Evolutionary conservation across 1,140 invertebrate genomes (phyloP), one percentile per base, ranked within the genome.

Genomic region (Cardiocondyla obscurior): DNA sequence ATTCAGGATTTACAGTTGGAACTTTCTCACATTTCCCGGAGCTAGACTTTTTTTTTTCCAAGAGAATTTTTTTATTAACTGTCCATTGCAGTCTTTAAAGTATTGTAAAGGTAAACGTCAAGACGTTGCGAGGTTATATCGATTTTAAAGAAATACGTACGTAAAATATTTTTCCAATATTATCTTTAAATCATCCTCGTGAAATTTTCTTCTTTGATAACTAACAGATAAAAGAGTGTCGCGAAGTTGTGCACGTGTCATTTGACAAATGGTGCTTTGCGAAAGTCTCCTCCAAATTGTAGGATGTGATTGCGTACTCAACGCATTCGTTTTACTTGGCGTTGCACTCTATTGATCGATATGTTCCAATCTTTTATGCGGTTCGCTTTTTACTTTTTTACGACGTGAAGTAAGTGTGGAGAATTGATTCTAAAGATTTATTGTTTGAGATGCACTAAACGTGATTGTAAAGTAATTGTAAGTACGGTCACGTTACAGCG

Each of bases 351-450:
- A 36, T 79, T 79, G 62, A 79, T 79, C 62, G 67, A 77, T 53
- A 65, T 67, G 30, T 79, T 79, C 12, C n/a, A 14, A 1, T 51
- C 60, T 39, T 55, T 79, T 53, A 33, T 42, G 19, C 22, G 46
- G 19, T 22, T 4, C 12, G 57, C 25, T 60, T 55, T 19, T 67
- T 51, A 22, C 22, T 5, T 1, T 3, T 79, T 19, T 39, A 3
- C 16, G 30, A 51, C 28, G 19, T 22, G 33, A 42, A 25, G 14
- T 10, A 65, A 65, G 22, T 19, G 30, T 16, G 28, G 44, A 67
- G 16, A 55, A 69, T 79, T 79, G 62, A 79, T 79, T 79, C 25
- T 14, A 67, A 3, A 67, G 36, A 28, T 62, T 28, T 64, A n/a
- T 62, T 28, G 62, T 28, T 28, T 28, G 22, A 67, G 42, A 53